Evolutionary conservation across 2,113 vertebrate species (phyloP).

Genomic region (Empidonax traillii): DNA sequence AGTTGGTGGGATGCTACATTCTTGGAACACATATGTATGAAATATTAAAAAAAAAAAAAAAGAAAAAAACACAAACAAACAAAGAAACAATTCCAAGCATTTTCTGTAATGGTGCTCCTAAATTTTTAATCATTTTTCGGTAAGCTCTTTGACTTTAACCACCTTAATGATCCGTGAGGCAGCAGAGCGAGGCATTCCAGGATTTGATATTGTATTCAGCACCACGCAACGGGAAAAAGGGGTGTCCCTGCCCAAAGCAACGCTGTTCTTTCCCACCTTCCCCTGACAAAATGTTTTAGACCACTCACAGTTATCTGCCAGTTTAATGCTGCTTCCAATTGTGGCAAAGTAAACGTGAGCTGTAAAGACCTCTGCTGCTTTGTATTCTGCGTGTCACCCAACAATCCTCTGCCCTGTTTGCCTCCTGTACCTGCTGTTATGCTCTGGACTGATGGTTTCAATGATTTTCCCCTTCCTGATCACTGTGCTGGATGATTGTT

Average conservation of each 20-base stretch:
- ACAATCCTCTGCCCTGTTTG: conserved; percentile 18
- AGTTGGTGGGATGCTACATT: not conserved
- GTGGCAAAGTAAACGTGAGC: not conserved
- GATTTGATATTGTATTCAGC: not conserved
- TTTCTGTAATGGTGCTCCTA: not conserved
- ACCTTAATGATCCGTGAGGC: not conserved
- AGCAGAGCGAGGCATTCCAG: not conserved
- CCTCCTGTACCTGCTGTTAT: not conserved
- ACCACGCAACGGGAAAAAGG: not conserved
- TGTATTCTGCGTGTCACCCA: conserved; percentile 6
- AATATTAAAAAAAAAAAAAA: not conserved
- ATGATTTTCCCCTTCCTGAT: conserved; percentile 46
- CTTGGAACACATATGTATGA: not conserved
- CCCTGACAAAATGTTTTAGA: not conserved
- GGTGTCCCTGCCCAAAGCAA: not conserved
- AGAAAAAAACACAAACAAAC: not conserved
- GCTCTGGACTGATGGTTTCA: conserved; percentile 35
- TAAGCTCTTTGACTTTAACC: not conserved
- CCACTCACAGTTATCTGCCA: not conserved
- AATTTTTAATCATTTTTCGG: not conserved
- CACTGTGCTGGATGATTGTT: conserved; percentile 24
- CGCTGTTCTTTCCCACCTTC: not conserved
- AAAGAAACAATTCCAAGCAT: not conserved
- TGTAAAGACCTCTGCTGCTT: conserved; percentile 22
- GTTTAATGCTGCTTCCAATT: conserved; percentile 8